Evolutionary conservation across 2,113 vertebrate species (phyloP).

Genomic region (Erythrolamprus reginae): DNA sequence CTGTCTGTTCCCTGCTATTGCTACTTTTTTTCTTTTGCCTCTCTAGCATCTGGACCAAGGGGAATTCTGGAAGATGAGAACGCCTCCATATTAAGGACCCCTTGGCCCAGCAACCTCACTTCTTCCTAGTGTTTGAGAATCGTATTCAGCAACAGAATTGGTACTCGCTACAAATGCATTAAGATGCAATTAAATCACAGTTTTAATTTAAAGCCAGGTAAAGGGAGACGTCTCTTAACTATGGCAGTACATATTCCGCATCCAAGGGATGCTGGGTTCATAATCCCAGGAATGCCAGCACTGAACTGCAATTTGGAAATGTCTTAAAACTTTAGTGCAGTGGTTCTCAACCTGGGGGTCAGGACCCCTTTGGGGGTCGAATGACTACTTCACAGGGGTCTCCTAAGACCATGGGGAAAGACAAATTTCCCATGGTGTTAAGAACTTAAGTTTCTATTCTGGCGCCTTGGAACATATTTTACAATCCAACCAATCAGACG

Average conservation of each 20-base stretch:
- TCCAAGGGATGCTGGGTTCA: background rate
- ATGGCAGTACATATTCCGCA: background rate
- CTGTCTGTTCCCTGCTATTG: background rate
- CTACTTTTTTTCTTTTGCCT: background rate
- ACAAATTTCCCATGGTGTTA: too few relatives aligned
- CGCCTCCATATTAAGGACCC: background rate
- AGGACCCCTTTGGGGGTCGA: too few relatives aligned
- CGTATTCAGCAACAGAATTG: background rate
- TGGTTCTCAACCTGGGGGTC: too few relatives aligned
- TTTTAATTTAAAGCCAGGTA: background rate
- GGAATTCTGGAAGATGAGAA: background rate
- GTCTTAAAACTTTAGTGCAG: accelerated
- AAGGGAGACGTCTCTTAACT: background rate
- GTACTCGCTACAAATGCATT: background rate
- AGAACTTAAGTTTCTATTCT: too few relatives aligned
- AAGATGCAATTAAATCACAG: background rate
- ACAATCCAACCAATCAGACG: too few relatives aligned
- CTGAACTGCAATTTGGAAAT: background rate
- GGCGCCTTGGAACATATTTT: too few relatives aligned
- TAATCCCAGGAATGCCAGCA: background rate
- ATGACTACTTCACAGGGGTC: too few relatives aligned
- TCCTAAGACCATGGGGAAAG: too few relatives aligned
- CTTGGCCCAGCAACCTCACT: background rate
- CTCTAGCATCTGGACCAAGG: background rate
- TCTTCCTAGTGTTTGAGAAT: background rate